phyloP scores from a whole-genome alignment of 2,113 vertebrate species.

The Candoia aspera region DNA sequence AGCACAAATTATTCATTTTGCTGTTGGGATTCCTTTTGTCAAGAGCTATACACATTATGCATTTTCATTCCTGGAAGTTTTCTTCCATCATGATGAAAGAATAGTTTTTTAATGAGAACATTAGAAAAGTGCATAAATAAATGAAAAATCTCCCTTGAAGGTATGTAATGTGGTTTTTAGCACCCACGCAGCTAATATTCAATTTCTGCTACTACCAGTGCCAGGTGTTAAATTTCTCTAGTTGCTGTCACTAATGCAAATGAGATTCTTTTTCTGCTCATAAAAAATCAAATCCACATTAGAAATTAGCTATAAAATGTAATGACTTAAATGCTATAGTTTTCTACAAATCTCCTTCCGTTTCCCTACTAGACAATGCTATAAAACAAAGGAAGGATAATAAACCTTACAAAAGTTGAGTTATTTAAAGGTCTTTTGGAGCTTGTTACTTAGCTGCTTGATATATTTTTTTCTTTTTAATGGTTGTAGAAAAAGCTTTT shows the following conservation, averaged over 20 bases:
- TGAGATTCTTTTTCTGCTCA: slow-evolving; percentile 83
- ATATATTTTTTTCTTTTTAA: slow-evolving; percentile 69
- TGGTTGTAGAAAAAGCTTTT: slow-evolving; percentile 66
- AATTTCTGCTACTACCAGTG: slow-evolving; percentile 77
- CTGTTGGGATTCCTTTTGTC: slow-evolving; percentile 59
- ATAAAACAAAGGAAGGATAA: slow-evolving; percentile 79
- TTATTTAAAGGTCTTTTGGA: slow-evolving; percentile 85
- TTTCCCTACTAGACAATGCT: slow-evolving; percentile 78
- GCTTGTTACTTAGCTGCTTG: slow-evolving; percentile 76
- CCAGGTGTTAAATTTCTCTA: slow-evolving; percentile 88
- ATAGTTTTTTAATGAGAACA: slow-evolving; percentile 77
- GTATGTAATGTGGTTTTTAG: slow-evolving; percentile 74
- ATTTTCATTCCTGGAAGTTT: slow-evolving; percentile 68
- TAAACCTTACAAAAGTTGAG: slow-evolving; percentile 80
- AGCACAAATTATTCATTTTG: slow-evolving; percentile 70
- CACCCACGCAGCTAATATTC: slow-evolving; percentile 82
- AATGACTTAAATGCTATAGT: slow-evolving; percentile 87
- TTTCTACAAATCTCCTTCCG: slow-evolving; percentile 85
- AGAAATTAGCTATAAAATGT: slow-evolving; percentile 89
- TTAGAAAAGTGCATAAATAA: slow-evolving; percentile 75
- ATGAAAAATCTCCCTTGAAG: slow-evolving; percentile 78
- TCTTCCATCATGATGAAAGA: slow-evolving; percentile 68
- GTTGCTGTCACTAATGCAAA: slow-evolving; percentile 89
- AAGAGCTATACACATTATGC: slow-evolving; percentile 38
- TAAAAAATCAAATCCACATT: slow-evolving; percentile 89